Percentiles rank a stretch among this genome's conserved stretches.
Conservation (phyloP, 1,140 invertebrate species). For the Adoxophyes honmai region DNA sequence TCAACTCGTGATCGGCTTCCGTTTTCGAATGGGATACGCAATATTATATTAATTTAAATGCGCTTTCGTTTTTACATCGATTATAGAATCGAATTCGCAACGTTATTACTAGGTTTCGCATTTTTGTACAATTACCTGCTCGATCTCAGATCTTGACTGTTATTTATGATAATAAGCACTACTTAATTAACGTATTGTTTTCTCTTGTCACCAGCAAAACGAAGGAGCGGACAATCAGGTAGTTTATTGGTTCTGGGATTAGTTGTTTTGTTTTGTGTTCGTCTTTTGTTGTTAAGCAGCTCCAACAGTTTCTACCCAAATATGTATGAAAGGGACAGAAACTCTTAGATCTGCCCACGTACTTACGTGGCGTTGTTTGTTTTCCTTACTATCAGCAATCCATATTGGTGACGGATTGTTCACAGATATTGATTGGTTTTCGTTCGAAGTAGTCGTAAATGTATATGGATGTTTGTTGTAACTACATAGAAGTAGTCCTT, state of each 20-base stretch:
- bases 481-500: too few relatives aligned
- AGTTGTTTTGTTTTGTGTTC: constrained; percentile 17
- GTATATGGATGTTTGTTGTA: too few relatives aligned
- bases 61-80: not conserved
- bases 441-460: too few relatives aligned
- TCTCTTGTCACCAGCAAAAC: constrained; percentile 64
- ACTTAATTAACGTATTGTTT: constrained; percentile 35
- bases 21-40: not conserved
- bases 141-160: not conserved
- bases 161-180: not conserved
- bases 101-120: too few relatives aligned
- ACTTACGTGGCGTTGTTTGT: too few relatives aligned
- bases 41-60: constrained; percentile 1
- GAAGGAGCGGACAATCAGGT: constrained; percentile 69
- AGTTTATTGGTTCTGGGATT: constrained; percentile 23
- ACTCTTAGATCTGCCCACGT: too few relatives aligned
- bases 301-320: too few relatives aligned
- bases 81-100: not conserved
- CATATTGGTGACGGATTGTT: too few relatives aligned
- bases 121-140: too few relatives aligned
- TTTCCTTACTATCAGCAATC: too few relatives aligned
- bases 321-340: too few relatives aligned
- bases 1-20: not conserved
- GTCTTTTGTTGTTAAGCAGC: not conserved
- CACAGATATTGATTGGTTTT: too few relatives aligned